Base-by-base conservation (phyloP, 1,140 invertebrate genomes). In the Aphis craccivora region DNA sequence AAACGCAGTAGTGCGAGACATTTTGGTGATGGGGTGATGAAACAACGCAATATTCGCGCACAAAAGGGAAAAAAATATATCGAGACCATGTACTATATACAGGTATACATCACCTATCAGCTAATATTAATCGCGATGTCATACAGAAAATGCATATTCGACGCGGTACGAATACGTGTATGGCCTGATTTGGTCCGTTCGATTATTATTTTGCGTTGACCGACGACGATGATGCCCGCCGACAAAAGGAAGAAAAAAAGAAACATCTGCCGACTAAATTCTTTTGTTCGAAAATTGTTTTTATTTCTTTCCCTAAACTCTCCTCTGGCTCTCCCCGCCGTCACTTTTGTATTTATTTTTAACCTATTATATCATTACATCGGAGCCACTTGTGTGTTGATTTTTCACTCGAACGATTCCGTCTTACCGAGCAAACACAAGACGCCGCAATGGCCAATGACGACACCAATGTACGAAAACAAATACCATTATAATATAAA, bases 251-350 rank as follows among this genome's bases (percentile, higher is more conserved):
- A 91, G 90, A 48, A 48, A 48, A 76, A 35, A 91, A 91, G 30
- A 81, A 55, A 91, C 90, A 91, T 91, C 90, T 91, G 90, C 60
- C 90, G 90, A 86, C 53, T 67, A 43, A 83, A 48, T 76, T 91
- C 90, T 91, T 91, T 91, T 91, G 90, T 91, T 91, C 90, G n/a
- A 48, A 45, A 67, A 91, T 76, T 48, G 8, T 67, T 40, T 91
- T 76, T 91, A 76, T 76, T 76, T 76, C 30, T 76, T 76, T 76
- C 14, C 60, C 60, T 20, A 76, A 76, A 14, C 30, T 14, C 14
- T n/a, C 60, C 14, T n/a, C 4, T n/a, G 3, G 11, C 20, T 9
- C 11, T 35, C 35, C 55, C 23, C 81, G 22, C 4, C 30, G n/a
- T 90, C 53, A 53, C n/a, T 43, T 67, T 48, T 35, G 18, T 83